phyloP scores from a whole-genome alignment of 2,888 invertebrate species.

The Harpalus rubripes region DNA sequence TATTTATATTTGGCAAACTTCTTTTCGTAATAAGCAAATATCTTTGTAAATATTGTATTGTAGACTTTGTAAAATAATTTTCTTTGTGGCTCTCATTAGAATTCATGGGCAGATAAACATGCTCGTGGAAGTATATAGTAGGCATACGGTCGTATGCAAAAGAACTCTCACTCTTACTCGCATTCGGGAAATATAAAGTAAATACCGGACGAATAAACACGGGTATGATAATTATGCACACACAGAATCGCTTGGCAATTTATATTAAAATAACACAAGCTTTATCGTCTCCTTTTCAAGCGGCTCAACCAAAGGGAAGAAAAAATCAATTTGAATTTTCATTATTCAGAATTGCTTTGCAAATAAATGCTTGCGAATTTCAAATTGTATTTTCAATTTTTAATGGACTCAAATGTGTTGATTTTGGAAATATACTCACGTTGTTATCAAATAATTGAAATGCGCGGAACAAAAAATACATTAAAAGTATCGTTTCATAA shows the following conservation, averaged over 20 bases:
- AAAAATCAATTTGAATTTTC: conserved; percentile 48
- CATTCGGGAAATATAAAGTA: conserved; percentile 33
- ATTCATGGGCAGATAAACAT: conserved; percentile 28
- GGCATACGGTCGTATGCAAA: background rate
- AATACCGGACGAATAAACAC: conserved; percentile 29
- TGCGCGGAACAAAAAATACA: background rate
- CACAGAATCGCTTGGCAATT: conserved; percentile 25
- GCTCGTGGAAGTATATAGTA: background rate
- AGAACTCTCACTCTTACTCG: background rate
- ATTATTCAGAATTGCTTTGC: conserved; percentile 39
- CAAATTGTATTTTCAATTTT: conserved; percentile 38
- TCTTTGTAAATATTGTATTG: no score
- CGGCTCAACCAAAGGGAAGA: conserved; percentile 18
- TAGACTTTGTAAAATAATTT: background rate
- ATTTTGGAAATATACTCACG: background rate
- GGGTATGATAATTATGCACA: conserved; percentile 36
- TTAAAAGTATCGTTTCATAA: no score
- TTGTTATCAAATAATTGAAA: conserved; percentile 7
- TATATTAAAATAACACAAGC: conserved; percentile 47
- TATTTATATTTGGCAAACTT: no score
- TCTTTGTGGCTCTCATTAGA: conserved; percentile 8
- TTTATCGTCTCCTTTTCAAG: conserved; percentile 26
- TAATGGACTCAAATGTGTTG: conserved; percentile 47
- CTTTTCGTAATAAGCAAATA: no score
- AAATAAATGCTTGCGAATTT: conserved; percentile 39